Conservation (phyloP, 2,113 vertebrate species). For the Haemorhous mexicanus region DNA sequence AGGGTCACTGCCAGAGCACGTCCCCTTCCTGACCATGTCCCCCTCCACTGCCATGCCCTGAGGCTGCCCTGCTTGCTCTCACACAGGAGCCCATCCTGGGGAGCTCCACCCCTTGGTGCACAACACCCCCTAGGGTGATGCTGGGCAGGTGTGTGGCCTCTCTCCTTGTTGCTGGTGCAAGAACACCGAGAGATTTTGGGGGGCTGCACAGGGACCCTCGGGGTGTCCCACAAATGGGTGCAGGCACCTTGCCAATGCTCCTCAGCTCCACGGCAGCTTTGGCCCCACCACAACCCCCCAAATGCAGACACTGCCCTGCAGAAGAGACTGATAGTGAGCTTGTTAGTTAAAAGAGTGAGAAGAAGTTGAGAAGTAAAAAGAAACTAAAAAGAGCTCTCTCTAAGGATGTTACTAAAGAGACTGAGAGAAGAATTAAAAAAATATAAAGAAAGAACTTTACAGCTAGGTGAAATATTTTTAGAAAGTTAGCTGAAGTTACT, state of each 20-base stretch:
- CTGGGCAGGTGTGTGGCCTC: not conserved
- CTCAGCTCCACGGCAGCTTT: not conserved
- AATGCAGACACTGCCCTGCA: rapidly evolving
- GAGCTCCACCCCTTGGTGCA: rapidly evolving
- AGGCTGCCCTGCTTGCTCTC: not conserved
- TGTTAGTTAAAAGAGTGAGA: not conserved
- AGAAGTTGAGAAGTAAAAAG: not conserved
- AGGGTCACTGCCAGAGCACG: not conserved
- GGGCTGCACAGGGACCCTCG: not conserved
- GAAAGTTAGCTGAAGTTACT: too few relatives aligned
- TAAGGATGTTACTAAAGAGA: not conserved
- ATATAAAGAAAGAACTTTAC: too few relatives aligned
- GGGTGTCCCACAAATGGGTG: not conserved
- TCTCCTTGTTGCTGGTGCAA: not conserved
- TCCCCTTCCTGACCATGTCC: not conserved
- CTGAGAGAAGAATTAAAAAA: not conserved
- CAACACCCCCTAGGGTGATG: not conserved
- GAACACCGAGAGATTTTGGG: not conserved
- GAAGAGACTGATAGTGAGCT: too few relatives aligned
- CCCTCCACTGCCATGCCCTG: rapidly evolving
- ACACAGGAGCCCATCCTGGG: not conserved
- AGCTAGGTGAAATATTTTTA: too few relatives aligned
- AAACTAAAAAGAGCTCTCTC: not conserved
- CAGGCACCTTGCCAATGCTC: rapidly evolving
- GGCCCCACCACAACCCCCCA: not conserved